phyloP scores from a whole-genome alignment of 2,113 vertebrate genomes.

The Gadus macrocephalus region DNA sequence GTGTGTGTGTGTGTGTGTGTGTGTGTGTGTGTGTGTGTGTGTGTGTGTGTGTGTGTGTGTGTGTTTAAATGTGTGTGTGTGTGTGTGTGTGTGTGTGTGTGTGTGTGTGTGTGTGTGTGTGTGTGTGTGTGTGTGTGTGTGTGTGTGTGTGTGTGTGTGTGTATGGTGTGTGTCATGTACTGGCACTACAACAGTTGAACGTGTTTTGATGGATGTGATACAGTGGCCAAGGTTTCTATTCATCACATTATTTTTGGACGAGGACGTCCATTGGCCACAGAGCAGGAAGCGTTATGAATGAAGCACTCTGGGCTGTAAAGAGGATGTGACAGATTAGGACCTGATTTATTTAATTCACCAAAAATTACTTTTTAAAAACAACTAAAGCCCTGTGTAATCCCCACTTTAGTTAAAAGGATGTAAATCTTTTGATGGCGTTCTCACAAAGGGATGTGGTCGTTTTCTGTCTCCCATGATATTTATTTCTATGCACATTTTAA shows the following conservation, averaged over 20 bases:
- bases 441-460: constrained; percentile 14
- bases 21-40: too few species aligned
- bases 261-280: constrained; percentile 27
- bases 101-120: too few species aligned
- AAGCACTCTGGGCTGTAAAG: constrained; percentile 26
- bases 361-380: constrained; percentile 51
- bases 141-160: constrained; percentile 10
- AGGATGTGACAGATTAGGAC: constrained; percentile 46
- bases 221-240: background rate
- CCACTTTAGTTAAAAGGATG: constrained; percentile 43
- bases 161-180: constrained; percentile 13
- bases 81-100: too few species aligned
- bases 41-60: too few species aligned
- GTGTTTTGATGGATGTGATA: background rate
- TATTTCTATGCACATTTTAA: too few species aligned
- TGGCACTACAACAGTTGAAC: background rate
- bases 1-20: too few species aligned
- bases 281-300: constrained; percentile 29
- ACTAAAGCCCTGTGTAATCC: constrained; percentile 46
- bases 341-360: constrained; percentile 52
- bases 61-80: too few species aligned
- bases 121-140: background rate
- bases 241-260: constrained; percentile 31
- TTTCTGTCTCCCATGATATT: background rate
- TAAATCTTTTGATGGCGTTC: constrained; percentile 45